These are phyloP conservation scores for Pteria penguin DNA, from an alignment of 2,888 invertebrate genomes.

Conservation along the genomic window DNA sequence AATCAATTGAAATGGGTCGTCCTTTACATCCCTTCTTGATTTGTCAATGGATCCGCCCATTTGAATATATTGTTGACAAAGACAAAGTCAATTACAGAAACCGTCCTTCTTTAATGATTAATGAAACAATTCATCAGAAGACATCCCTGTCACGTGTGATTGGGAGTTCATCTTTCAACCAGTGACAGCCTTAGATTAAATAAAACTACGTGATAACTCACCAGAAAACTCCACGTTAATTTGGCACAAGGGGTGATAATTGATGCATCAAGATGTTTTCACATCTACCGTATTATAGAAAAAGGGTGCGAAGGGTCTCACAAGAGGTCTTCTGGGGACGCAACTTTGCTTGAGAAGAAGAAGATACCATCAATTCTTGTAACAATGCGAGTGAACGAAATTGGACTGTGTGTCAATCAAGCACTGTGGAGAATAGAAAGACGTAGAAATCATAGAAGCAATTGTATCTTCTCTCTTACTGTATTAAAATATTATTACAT, in stretches of 20 bases:
- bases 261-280: constrained; percentile 42
- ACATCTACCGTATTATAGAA: constrained; percentile 14
- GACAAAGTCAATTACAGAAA: neutral
- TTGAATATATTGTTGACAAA: too few species aligned
- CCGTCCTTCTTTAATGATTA: constrained; percentile 44
- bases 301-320: neutral
- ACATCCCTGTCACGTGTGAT: constrained; percentile 43
- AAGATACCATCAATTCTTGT: neutral
- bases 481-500: too few species aligned
- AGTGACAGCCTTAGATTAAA: constrained; percentile 49
- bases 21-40: too few species aligned
- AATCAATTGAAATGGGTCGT: too few species aligned
- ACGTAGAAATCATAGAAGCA: too few species aligned
- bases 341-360: neutral
- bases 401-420: too few species aligned
- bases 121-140: constrained; percentile 50
- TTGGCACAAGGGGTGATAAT: constrained; percentile 45
- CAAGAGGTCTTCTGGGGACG: neutral
- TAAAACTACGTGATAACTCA: constrained; percentile 36
- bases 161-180: constrained; percentile 47
- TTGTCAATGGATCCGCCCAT: too few species aligned
- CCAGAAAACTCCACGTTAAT: constrained; percentile 40
- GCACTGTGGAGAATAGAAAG: too few species aligned
- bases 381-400: neutral
- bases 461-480: too few species aligned